Conservation (phyloP, 2,888 invertebrate species). For the Dusona sp. region DNA sequence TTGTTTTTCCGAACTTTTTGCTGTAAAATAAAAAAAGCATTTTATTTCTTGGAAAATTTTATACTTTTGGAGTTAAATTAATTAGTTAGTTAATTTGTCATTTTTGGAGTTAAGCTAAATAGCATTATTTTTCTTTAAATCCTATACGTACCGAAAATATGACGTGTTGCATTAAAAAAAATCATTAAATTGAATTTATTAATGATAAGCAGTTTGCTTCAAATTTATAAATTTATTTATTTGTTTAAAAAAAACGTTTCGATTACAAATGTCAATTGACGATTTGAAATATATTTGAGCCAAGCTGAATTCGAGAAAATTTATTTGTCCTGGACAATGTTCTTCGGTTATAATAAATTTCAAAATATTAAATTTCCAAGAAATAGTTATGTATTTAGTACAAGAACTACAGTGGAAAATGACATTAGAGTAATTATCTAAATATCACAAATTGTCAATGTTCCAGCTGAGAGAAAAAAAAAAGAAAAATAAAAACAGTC, state of each 20-base stretch:
- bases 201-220: background rate
- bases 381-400: background rate
- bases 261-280: background rate
- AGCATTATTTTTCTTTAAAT: background rate
- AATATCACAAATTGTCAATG: background rate
- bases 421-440: background rate
- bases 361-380: background rate
- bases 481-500: background rate
- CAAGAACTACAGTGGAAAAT: background rate
- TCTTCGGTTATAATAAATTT: no score
- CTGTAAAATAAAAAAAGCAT: no score
- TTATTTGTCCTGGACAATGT: no score
- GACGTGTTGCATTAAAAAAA: background rate
- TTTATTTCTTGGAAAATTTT: background rate
- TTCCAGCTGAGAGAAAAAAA: background rate
- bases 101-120: background rate
- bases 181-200: background rate
- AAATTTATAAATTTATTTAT: background rate
- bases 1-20: background rate
- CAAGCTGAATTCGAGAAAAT: no score
- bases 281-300: background rate
- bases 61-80: no score
- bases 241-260: no score
- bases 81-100: no score
- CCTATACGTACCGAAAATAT: background rate